Evolutionary conservation across 2,113 vertebrate species (phyloP), one percentile per base, ranked within the genome.

Genomic region (Blennius ocellaris): DNA sequence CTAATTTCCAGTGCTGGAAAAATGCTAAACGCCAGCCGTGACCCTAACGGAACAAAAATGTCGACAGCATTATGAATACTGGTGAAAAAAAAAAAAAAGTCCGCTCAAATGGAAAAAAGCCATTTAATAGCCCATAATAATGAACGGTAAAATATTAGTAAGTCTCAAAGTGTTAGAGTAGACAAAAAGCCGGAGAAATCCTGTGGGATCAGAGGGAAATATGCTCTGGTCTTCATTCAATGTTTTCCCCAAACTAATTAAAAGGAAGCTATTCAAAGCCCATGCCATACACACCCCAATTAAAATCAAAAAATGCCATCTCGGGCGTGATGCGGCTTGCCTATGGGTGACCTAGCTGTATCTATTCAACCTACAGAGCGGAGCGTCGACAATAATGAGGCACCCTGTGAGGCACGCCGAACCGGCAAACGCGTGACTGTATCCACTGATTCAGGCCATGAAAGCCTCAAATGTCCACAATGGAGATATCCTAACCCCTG

Each of bases 301-400:
- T 92, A 86, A 86, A 84, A 81, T 82, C 40, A 61, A 78, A 78
- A 82, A 81, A 81, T 30, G 71, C 59, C 80, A 77, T 75, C 68
- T 74, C 0, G 1, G 80, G 77, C 51, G 12, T 45, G 67, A 83
- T 67, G 49, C 2, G 2, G 74, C 57, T 69, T 66, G 71, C 51
- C 45, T 69, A 62, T 57, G 71, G 74, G 70, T 73, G 82, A 88
- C 82, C 76, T 73, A 47, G 53, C 70, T 48, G 69, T 39, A 73
- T 47, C 57, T 15, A 51, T 65, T 79, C 73, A 83, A 85, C 70
- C 87, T 80, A 45, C 47, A 54, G 72, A 56, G 48, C 50, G 45
- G 5, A 69, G 71, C 16, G 51, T 41, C 55, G 30, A 41, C 36
- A 73, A 65, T 90, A 87, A 90, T 85, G 83, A 84, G 87, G 50